Percentiles rank a stretch among this genome's conserved stretches.
These are phyloP conservation scores for Oxyura jamaicensis DNA, from an alignment of 2,113 vertebrate species.

Conservation along the genomic window DNA sequence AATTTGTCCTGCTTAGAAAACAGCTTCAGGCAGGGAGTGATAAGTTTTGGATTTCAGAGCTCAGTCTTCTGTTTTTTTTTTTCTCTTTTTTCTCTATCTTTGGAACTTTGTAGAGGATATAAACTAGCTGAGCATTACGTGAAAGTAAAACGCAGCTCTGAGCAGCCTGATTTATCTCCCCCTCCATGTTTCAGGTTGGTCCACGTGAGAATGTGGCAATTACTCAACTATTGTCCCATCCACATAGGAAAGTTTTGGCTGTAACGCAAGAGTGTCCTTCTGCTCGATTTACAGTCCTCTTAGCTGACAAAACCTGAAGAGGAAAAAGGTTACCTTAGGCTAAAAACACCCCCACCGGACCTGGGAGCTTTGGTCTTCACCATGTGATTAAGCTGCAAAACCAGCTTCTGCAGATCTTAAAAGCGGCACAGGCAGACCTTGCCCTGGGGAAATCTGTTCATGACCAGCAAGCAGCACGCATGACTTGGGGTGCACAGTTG, in stretches of 20 bases:
- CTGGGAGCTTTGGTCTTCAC: background rate
- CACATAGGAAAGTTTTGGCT: background rate
- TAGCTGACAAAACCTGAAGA: background rate
- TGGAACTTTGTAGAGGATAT: background rate
- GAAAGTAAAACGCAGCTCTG: background rate
- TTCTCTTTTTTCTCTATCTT: background rate
- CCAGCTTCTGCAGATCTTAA: background rate
- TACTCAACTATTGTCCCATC: background rate
- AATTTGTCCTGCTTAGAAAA: background rate
- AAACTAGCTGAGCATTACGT: background rate
- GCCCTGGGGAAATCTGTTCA: background rate
- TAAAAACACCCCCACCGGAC: background rate
- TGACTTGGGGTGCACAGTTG: background rate
- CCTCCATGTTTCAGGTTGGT: background rate
- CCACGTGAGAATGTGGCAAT: background rate
- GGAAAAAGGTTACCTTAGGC: background rate
- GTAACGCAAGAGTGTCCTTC: background rate
- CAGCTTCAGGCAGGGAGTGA: background rate
- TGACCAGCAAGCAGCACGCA: background rate
- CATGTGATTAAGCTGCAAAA: background rate
- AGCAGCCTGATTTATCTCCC: background rate
- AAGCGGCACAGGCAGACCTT: background rate
- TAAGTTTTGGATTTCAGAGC: background rate
- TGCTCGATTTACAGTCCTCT: background rate
- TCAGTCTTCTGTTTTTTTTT: background rate